Percentiles rank a stretch among this genome's conserved stretches.
These are phyloP conservation scores for Helarctos malayanus DNA, from an alignment of 2,797 vertebrate species.

Conservation along the genomic window DNA sequence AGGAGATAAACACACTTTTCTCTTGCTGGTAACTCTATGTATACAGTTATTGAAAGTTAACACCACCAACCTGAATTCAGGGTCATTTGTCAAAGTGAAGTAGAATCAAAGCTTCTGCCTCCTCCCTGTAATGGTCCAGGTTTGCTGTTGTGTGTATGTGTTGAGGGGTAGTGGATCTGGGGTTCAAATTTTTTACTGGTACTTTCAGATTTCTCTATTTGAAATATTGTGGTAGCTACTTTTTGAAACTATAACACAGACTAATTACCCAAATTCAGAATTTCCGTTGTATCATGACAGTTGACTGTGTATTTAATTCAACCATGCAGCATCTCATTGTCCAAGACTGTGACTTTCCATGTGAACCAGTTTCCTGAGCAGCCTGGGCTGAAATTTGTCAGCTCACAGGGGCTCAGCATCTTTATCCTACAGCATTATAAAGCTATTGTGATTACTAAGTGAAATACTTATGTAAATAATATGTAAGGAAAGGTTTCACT, in stretches of 20 bases:
- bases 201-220: neutral
- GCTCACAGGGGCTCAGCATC: neutral
- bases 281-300: neutral
- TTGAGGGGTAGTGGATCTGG: neutral
- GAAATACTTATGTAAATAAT: neutral
- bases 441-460: neutral
- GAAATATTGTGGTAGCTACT: conserved; percentile 10
- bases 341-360: neutral
- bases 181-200: neutral
- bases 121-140: neutral
- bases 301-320: conserved; percentile 9
- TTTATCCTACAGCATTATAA: neutral
- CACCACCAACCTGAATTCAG: neutral
- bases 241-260: conserved; percentile 20
- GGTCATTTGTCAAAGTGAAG: neutral
- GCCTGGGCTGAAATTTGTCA: neutral
- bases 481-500: neutral
- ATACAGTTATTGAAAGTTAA: neutral
- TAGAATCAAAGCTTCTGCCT: neutral
- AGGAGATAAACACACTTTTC: neutral
- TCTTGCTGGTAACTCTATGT: neutral
- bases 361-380: neutral
- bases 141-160: neutral
- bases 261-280: neutral
- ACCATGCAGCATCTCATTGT: neutral